Evolutionary conservation across 2,113 vertebrate species (phyloP).

Genomic region (Pagrus major): DNA sequence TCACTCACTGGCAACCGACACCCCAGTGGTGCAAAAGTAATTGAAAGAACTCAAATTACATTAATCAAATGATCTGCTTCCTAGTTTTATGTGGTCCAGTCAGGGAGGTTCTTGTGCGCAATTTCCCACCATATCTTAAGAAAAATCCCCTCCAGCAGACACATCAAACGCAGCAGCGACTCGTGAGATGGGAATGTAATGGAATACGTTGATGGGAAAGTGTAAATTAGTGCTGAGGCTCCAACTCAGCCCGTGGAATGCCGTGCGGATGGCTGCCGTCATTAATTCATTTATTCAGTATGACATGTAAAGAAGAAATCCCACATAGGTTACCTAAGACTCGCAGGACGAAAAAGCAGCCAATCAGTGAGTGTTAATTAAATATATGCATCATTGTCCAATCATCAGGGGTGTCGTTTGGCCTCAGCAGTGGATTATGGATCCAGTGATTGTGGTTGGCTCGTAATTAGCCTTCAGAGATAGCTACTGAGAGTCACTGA

Average conservation of each 20-base stretch:
- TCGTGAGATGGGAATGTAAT: constrained; percentile 38
- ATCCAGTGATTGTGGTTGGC: constrained; percentile 41
- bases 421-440: constrained; percentile 49
- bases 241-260: constrained; percentile 28
- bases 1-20: constrained; percentile 29
- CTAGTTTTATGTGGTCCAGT: constrained; percentile 56
- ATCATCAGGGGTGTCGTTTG: constrained; percentile 64
- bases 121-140: constrained; percentile 47
- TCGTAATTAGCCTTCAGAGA: constrained; percentile 47
- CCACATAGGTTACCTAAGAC: constrained; percentile 24
- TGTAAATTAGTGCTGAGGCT: constrained; percentile 42
- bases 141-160: constrained; percentile 58
- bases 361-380: constrained; percentile 56
- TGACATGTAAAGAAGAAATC: constrained; percentile 35
- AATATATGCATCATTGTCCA: constrained; percentile 60
- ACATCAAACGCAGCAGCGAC: constrained; percentile 60
- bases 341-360: neutral
- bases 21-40: constrained; percentile 44
- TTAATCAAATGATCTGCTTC: constrained; percentile 58
- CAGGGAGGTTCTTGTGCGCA: constrained; percentile 41
- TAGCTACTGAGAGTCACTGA: constrained; percentile 22
- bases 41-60: constrained; percentile 44
- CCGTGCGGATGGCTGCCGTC: constrained; percentile 31
- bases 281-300: constrained; percentile 50
- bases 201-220: constrained; percentile 46